Conservation (phyloP, 1,140 invertebrate species). For the Maconellicoccus hirsutus region DNA sequence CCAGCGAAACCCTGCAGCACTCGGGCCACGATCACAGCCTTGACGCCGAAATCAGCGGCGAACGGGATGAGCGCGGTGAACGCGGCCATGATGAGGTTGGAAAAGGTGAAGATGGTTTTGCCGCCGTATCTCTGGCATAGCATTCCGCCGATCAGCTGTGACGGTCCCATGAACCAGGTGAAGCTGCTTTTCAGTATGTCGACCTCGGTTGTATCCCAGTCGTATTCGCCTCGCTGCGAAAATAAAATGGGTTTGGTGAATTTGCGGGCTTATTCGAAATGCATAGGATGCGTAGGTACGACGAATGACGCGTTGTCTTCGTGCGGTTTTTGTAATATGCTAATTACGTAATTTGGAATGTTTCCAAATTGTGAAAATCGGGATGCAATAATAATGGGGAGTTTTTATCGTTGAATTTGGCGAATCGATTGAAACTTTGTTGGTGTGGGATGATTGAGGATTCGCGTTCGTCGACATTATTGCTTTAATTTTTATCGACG, state of each 20-base stretch:
- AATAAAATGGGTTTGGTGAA: not conserved
- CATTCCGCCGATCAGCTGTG: not conserved
- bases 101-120: not conserved
- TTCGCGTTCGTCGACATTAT: too few relatives aligned
- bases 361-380: too few relatives aligned
- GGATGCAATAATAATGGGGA: too few relatives aligned
- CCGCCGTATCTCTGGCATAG: not conserved
- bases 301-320: too few relatives aligned
- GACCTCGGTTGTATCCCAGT: not conserved
- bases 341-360: too few relatives aligned
- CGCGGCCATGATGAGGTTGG: not conserved
- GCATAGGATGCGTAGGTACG: too few relatives aligned
- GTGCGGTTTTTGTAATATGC: too few relatives aligned
- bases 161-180: constrained; percentile 1
- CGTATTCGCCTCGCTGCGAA: not conserved
- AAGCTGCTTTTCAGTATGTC: not conserved
- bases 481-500: too few relatives aligned
- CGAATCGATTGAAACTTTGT: too few relatives aligned
- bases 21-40: not conserved
- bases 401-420: too few relatives aligned
- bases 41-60: not conserved
- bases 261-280: too few relatives aligned
- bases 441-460: too few relatives aligned
- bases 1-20: not conserved
- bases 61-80: not conserved